Conservation (phyloP, 2,888 invertebrate genomes). For the Spilosoma lubricipeda region DNA sequence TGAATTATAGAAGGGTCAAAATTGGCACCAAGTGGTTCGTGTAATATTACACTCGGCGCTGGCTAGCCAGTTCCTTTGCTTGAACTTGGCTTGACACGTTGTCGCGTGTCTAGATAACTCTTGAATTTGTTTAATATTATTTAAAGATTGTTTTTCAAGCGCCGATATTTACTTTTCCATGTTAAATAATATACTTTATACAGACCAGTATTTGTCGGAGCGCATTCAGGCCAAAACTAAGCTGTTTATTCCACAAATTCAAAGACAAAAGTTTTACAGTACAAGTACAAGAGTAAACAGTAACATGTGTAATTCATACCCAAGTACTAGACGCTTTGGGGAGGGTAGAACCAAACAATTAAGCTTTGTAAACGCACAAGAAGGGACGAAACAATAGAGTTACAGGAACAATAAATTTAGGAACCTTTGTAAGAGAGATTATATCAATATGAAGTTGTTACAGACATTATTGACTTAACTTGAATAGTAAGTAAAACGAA, state of each 20-base stretch:
- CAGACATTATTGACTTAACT: conserved; percentile 48
- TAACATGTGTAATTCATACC: conserved; percentile 40
- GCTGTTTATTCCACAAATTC: neutral
- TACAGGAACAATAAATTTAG: conserved; percentile 62
- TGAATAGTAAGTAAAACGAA: conserved; percentile 14
- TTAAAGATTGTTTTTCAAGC: neutral
- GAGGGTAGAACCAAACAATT: conserved; percentile 36
- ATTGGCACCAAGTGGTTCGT: no score
- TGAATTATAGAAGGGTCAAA: no score
- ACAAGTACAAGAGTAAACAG: conserved; percentile 36
- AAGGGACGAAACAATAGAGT: conserved; percentile 55
- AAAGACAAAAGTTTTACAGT: conserved; percentile 26
- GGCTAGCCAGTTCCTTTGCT: no score
- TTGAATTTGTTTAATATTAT: neutral
- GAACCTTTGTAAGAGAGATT: conserved; percentile 55
- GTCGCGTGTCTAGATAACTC: no score
- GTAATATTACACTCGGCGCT: no score
- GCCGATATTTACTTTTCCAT: neutral
- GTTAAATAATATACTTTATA: neutral
- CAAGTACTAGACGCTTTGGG: conserved; percentile 5
- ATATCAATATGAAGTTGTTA: conserved; percentile 45
- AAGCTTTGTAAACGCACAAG: conserved; percentile 50
- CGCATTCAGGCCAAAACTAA: neutral
- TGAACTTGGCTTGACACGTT: no score
- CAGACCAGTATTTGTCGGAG: neutral